A percentile compares a stretch with the other conserved stretches of the same genome.
Evolutionary conservation across 92 coral and sea anemone genomes (phyloP).

Genomic region (Epizoanthus ramosus): DNA sequence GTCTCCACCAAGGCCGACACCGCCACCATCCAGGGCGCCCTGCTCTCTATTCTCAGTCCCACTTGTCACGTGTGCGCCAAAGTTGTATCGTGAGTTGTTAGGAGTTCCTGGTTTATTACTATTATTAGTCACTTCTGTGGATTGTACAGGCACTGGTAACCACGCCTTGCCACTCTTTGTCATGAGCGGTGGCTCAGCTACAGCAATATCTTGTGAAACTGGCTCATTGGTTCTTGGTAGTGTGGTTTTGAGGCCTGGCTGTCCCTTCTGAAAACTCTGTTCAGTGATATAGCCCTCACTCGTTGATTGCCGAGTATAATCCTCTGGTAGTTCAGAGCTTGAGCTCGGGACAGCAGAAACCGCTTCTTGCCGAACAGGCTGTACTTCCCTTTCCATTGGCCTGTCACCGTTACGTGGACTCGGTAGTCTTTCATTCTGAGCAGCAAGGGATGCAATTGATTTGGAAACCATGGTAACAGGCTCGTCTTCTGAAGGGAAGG

Average conservation of each 20-base stretch:
- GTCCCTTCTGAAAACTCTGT: neutral
- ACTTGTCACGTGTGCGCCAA: conserved; percentile 19
- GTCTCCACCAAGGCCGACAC: conserved; percentile 38
- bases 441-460: conserved; percentile 77
- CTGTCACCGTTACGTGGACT: neutral
- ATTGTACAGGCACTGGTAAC: neutral
- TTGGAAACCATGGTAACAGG: conserved; percentile 94
- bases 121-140: neutral
- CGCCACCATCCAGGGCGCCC: conserved; percentile 18
- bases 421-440: conserved; percentile 18
- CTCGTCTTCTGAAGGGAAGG: conserved; percentile 86
- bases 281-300: neutral
- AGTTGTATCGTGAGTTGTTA: neutral
- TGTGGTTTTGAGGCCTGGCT: neutral
- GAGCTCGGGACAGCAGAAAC: conserved; percentile 25
- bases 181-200: neutral
- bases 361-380: conserved; percentile 17
- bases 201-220: neutral
- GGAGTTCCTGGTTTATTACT: neutral
- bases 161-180: neutral
- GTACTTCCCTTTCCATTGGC: conserved; percentile 6
- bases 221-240: neutral
- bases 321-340: neutral
- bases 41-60: conserved; percentile 10
- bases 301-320: neutral